phyloP scores from a whole-genome alignment of 1,140 invertebrate genomes.

The Lysiphlebus fabarum region DNA sequence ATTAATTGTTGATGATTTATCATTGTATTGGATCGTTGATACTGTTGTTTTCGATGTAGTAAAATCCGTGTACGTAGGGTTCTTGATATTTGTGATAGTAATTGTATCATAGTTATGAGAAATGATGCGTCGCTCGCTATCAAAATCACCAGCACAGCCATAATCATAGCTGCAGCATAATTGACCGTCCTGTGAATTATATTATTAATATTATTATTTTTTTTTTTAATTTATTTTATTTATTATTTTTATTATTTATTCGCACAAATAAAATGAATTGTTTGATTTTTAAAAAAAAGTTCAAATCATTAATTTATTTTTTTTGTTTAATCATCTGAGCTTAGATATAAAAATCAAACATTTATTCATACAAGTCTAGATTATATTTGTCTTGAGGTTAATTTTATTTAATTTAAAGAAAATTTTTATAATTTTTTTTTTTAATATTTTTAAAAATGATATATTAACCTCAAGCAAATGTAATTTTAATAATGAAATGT shows the following conservation, averaged over 20 bases:
- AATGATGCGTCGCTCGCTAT: slow-evolving; percentile 32
- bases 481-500: background rate
- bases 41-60: slow-evolving; percentile 47
- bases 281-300: too few relatives aligned
- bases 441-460: too few relatives aligned
- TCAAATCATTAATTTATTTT: too few relatives aligned
- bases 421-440: too few relatives aligned
- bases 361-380: too few relatives aligned
- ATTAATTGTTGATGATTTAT: slow-evolving; percentile 10
- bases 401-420: too few relatives aligned
- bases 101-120: slow-evolving; percentile 32
- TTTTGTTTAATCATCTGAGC: too few relatives aligned
- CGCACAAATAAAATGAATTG: too few relatives aligned
- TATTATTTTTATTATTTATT: background rate
- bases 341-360: too few relatives aligned
- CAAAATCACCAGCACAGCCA: slow-evolving; percentile 57
- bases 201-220: slow-evolving; percentile 33
- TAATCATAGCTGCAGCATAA: slow-evolving; percentile 64
- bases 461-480: slow-evolving; percentile 4
- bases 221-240: background rate
- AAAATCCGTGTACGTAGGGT: slow-evolving; percentile 33
- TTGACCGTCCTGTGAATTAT: slow-evolving; percentile 58
- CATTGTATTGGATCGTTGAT: slow-evolving; percentile 39
- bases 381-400: too few relatives aligned
- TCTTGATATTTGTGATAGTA: slow-evolving; percentile 33